phyloP scores from a whole-genome alignment of 2,113 vertebrate species.

The Cyprinus carpio region DNA sequence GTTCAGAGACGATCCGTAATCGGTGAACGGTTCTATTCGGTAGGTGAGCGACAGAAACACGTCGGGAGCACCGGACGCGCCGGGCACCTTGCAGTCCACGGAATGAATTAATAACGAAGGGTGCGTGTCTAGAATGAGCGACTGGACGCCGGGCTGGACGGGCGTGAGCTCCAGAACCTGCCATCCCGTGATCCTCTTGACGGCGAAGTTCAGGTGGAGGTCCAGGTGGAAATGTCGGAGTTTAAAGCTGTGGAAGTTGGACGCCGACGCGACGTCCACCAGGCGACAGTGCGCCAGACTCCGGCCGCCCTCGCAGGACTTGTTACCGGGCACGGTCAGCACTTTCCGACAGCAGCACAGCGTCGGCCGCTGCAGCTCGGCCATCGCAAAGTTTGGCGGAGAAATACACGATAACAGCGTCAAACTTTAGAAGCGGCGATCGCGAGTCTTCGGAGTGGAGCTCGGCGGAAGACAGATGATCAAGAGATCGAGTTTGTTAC shows the following conservation, averaged over 20 bases:
- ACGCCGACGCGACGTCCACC: slow-evolving; percentile 86
- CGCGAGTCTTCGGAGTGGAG: not conserved
- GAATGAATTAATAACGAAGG: slow-evolving; percentile 83
- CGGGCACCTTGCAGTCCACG: slow-evolving; percentile 73
- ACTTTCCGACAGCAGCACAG: slow-evolving; percentile 87
- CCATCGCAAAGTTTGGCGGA: slow-evolving; percentile 53
- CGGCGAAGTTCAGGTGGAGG: slow-evolving; percentile 83
- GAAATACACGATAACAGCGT: not conserved
- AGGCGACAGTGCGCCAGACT: slow-evolving; percentile 68
- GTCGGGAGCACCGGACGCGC: slow-evolving; percentile 51
- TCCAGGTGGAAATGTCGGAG: slow-evolving; percentile 88
- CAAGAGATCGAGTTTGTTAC: slow-evolving; percentile 10
- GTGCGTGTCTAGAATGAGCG: slow-evolving; percentile 86
- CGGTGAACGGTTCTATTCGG: slow-evolving; percentile 86
- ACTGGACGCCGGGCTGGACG: slow-evolving; percentile 72
- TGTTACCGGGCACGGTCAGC: slow-evolving; percentile 64
- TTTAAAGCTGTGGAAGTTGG: slow-evolving; percentile 84
- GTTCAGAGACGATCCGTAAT: slow-evolving; percentile 88
- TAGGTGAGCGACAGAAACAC: slow-evolving; percentile 72
- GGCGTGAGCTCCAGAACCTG: slow-evolving; percentile 84
- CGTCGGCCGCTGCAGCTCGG: slow-evolving; percentile 68
- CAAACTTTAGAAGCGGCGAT: slow-evolving; percentile 17
- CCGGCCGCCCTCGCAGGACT: slow-evolving; percentile 60
- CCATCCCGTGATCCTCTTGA: slow-evolving; percentile 87
- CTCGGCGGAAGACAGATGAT: not conserved